Percentiles rank a stretch among this genome's conserved stretches.
phyloP scores from a whole-genome alignment of 2,888 invertebrate genomes.

The Portevinia maculata region DNA sequence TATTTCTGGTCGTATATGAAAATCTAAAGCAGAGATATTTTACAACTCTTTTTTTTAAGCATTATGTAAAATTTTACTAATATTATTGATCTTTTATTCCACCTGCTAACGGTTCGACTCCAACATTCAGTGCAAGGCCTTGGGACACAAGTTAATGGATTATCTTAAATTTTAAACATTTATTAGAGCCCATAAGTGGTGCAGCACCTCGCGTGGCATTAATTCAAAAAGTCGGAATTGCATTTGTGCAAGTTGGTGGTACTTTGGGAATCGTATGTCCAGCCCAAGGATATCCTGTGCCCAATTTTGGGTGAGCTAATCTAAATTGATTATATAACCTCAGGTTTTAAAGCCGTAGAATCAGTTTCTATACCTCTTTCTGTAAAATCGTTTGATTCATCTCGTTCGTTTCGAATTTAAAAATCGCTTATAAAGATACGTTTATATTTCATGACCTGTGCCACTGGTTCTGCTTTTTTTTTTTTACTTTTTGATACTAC shows the following conservation, averaged over 20 bases:
- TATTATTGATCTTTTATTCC: no score
- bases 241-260: conserved; percentile 75
- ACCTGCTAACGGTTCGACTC: no score
- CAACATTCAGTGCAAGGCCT: conserved; percentile 23
- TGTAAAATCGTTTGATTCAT: no score
- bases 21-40: no score
- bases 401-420: no score
- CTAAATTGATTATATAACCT: no score
- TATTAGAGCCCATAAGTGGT: conserved; percentile 86
- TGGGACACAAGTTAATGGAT: background rate
- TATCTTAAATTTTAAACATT: conserved; percentile 6
- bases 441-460: background rate
- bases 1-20: no score
- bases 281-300: conserved; percentile 90
- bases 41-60: no score
- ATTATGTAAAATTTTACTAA: no score
- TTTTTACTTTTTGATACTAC: background rate
- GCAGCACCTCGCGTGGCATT: conserved; percentile 86
- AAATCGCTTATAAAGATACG: no score
- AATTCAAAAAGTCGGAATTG: conserved; percentile 80
- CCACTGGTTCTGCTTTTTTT: background rate
- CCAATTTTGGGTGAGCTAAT: conserved; percentile 86
- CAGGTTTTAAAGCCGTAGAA: no score
- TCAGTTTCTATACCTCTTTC: no score
- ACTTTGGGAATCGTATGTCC: conserved; percentile 85